Evolutionary conservation across 2,113 vertebrate species (phyloP).

Genomic region (Corydoras maculifer): DNA sequence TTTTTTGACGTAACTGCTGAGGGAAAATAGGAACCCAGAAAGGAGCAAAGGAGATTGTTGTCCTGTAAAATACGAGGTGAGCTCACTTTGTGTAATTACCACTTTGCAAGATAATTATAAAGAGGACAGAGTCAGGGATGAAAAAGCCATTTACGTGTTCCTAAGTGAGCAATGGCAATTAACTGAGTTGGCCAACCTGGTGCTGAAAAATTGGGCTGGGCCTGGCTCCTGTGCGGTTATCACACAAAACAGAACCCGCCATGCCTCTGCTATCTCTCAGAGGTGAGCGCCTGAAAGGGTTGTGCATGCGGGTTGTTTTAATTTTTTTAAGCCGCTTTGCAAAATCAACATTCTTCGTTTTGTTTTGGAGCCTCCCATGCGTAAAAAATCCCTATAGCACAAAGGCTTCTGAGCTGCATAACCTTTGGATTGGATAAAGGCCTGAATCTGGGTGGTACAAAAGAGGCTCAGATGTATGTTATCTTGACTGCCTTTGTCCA

Average conservation of each 20-base stretch:
- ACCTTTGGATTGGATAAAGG: conserved; percentile 7
- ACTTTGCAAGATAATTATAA: conserved; percentile 44
- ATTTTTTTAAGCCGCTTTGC: conserved; percentile 46
- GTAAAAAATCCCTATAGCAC: conserved; percentile 44
- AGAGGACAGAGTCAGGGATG: conserved; percentile 39
- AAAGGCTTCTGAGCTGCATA: conserved; percentile 21
- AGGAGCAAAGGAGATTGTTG: conserved; percentile 40
- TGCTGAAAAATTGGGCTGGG: conserved; percentile 40
- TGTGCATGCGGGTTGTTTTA: conserved; percentile 25
- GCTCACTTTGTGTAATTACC: conserved; percentile 42
- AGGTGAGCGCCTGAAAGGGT: conserved; percentile 35
- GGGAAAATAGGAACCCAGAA: conserved; percentile 16
- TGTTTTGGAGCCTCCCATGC: conserved; percentile 43
- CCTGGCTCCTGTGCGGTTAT: conserved; percentile 26
- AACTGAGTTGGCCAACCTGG: conserved; percentile 35
- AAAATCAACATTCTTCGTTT: conserved; percentile 44
- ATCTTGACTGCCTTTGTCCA: conserved; percentile 27
- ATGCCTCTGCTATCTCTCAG: conserved; percentile 36
- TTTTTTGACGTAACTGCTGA: conserved; percentile 11
- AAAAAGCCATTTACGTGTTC: conserved; percentile 43
- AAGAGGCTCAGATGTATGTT: conserved; percentile 23
- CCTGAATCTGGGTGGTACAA: not conserved
- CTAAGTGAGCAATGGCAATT: conserved; percentile 44
- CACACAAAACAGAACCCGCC: conserved; percentile 35
- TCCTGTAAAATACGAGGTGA: conserved; percentile 40